Evolutionary conservation across 53 echinoderm and acorn worm genomes (phyloP).

Genomic region (Antedon mediterranea): DNA sequence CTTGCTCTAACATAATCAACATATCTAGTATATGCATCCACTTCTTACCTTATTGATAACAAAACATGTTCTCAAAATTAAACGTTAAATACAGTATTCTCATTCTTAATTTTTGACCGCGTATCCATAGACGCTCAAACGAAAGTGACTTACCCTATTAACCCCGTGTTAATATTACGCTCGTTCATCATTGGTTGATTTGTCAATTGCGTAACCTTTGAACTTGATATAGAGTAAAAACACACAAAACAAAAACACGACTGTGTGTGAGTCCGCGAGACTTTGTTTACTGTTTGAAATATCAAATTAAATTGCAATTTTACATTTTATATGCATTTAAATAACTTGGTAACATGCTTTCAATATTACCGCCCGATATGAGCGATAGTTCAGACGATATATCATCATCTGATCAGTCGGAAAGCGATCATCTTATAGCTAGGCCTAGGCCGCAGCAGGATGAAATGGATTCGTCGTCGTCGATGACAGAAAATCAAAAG

Average conservation of each 20-base stretch:
- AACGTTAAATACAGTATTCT: too few species aligned
- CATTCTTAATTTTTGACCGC: not conserved
- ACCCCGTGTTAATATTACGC: not conserved
- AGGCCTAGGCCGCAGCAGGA: not conserved
- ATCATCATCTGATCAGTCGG: not conserved
- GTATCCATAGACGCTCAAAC: not conserved
- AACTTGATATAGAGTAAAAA: not conserved
- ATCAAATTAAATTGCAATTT: too few species aligned
- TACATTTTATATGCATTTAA: not conserved
- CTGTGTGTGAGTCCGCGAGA: too few species aligned
- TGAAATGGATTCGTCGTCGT: not conserved
- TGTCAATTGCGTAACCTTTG: not conserved
- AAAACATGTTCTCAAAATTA: too few species aligned
- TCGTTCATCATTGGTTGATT: not conserved
- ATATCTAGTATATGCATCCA: too few species aligned
- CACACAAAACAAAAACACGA: too few species aligned
- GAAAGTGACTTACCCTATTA: not conserved
- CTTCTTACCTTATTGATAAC: too few species aligned
- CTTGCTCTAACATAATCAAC: too few species aligned
- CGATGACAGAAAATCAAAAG: too few species aligned
- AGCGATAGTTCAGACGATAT: not conserved
- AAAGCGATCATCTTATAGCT: not conserved
- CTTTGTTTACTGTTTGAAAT: too few species aligned
- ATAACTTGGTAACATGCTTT: not conserved
- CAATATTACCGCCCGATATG: not conserved